Base-by-base conservation (phyloP, 2,888 invertebrate species). In the Drosophila nr. fundita region DNA sequence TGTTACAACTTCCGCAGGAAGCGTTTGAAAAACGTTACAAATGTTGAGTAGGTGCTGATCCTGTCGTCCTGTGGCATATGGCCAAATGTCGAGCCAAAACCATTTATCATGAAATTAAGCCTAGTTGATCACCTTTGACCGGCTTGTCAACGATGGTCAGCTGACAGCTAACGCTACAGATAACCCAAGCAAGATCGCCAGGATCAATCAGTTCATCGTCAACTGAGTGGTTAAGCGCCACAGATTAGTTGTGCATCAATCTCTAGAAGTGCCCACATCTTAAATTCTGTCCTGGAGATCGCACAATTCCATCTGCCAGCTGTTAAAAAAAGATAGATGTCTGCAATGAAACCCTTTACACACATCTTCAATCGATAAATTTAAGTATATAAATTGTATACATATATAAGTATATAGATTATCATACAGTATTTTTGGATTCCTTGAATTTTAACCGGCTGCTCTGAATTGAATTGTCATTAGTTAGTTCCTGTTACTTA, bases 1-100 rank as follows among this genome's bases (percentile, higher is more conserved):
- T 72, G 76, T 73, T 71, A 52, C 79, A 87, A 89, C 89, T 83
- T 84, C 84, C 84, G 89, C 72, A 73, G 73, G 78, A 85, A 78
- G 57, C 82, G 75, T 89, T 88, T 78, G 76, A 73, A 88, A 71
- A 83, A 86, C 68, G 68, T 69, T 73, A 76, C 70, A 59, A 76
- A 70, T 15, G 54, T 52, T 68, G 76, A 72, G 36, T 80, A 76
- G 80, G 80, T 80, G 78, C 72, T 80, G 78, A 78, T 66, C 62
- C 65, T 53, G 49, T 24, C 27, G n/a, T 42, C 58, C 75, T 38
- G 38, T 15, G 76, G 55, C 80, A 80, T 78, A 80, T 78, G 80
- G 78, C 21, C 53, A 48, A 58, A 42, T 27, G 34, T 49, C 21
- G 2, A 38, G 32, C 4, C 21, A 18, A 29, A 34, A 27, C 32